Evolutionary conservation across 2,797 vertebrate genomes (phyloP).

Genomic region (Notamacropus eugenii): DNA sequence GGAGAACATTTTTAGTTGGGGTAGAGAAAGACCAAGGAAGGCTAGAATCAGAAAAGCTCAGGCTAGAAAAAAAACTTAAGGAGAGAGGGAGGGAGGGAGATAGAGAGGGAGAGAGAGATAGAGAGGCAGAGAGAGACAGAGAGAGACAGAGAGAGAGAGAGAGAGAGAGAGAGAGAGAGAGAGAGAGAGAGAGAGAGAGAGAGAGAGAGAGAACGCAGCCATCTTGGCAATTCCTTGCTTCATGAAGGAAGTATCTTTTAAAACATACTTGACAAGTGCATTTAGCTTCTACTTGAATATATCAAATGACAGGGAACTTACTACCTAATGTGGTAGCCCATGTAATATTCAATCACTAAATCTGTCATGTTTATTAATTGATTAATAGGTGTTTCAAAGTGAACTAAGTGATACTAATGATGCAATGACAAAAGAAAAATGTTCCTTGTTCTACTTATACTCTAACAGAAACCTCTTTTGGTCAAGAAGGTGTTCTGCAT

Average conservation of each 20-base stretch:
- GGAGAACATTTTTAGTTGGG: neutral
- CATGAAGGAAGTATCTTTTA: neutral
- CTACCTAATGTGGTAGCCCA: neutral
- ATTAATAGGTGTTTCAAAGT: neutral
- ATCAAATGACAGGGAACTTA: neutral
- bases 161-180: too few relatives aligned
- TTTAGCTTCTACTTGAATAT: neutral
- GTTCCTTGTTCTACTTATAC: neutral
- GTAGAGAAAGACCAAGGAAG: neutral
- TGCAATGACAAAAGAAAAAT: neutral
- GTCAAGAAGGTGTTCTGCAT: neutral
- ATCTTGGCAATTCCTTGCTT: neutral
- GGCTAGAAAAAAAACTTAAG: neutral
- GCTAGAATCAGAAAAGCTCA: neutral
- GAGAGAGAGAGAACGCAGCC: neutral
- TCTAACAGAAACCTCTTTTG: neutral
- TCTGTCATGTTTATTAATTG: neutral
- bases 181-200: too few relatives aligned
- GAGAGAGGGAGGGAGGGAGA: too few relatives aligned
- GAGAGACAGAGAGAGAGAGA: too few relatives aligned
- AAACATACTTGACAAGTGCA: neutral
- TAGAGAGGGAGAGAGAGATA: too few relatives aligned
- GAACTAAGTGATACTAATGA: neutral
- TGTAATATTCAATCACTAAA: neutral
- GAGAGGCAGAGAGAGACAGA: rapidly evolving